These are phyloP conservation scores for Ametastegia equiseti DNA, from an alignment of 2,888 invertebrate genomes.

Conservation along the genomic window DNA sequence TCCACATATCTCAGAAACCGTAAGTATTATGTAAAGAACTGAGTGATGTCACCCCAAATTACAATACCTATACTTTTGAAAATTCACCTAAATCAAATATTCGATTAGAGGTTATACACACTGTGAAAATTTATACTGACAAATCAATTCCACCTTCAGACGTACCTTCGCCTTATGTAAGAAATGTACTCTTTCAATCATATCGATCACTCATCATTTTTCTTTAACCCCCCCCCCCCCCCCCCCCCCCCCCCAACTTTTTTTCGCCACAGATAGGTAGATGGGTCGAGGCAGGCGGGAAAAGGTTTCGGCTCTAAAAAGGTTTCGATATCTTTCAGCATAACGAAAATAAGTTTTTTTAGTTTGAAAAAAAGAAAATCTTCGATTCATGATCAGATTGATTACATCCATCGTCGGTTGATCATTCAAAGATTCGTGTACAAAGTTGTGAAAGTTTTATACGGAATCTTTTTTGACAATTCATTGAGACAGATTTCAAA, in stretches of 20 bases:
- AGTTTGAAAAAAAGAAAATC: not conserved
- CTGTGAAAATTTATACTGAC: not conserved
- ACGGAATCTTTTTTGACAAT: not conserved
- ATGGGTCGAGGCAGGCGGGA: not conserved
- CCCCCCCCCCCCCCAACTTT: not conserved
- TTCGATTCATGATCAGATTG: not conserved
- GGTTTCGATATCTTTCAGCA: not conserved
- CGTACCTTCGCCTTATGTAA: not conserved
- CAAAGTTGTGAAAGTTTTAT: not conserved
- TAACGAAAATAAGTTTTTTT: conserved; percentile 12
- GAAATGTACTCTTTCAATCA: not conserved
- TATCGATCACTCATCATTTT: not conserved
- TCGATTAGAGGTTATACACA: not conserved
- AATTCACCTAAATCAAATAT: not conserved
- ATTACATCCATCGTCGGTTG: not conserved
- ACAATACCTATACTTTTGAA: not conserved
- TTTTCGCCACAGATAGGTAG: not conserved
- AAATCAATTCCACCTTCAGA: not conserved
- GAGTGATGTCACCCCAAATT: not conserved
- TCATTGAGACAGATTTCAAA: not conserved
- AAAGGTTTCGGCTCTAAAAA: conserved; percentile 25
- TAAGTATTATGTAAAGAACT: not conserved
- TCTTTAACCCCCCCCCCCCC: not conserved
- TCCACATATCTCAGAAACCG: conserved; percentile 6
- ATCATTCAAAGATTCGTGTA: not conserved